Conservation (phyloP, 2,113 vertebrate genomes). For the Ginglymostoma cirratum region DNA sequence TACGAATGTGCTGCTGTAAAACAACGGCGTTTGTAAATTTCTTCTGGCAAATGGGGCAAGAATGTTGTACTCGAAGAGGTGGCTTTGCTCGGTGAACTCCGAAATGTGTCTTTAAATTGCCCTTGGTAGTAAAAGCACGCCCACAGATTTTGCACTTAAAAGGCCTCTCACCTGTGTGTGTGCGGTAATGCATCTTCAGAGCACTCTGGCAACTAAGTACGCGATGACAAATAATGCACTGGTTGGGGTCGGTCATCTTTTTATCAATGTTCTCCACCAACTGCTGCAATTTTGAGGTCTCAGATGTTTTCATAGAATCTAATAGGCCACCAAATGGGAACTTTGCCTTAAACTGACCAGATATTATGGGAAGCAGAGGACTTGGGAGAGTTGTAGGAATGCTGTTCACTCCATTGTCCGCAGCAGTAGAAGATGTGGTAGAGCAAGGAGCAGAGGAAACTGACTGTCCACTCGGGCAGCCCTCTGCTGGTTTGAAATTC, state of each 20-base stretch:
- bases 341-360: slow-evolving; percentile 90
- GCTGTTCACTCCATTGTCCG: slow-evolving; percentile 52
- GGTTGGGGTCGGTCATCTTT: slow-evolving; percentile 98
- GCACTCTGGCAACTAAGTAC: slow-evolving; percentile 98
- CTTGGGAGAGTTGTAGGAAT: slow-evolving; percentile 63
- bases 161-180: slow-evolving; percentile 93
- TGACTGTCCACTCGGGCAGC: slow-evolving; percentile 59
- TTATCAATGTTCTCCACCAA: slow-evolving; percentile 98
- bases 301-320: slow-evolving; percentile 98
- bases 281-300: slow-evolving; percentile 97
- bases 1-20: slow-evolving; percentile 95
- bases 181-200: slow-evolving; percentile 98
- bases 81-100: slow-evolving; percentile 96
- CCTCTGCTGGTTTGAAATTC: slow-evolving; percentile 62
- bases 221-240: slow-evolving; percentile 94
- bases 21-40: slow-evolving; percentile 98
- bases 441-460: slow-evolving; percentile 52
- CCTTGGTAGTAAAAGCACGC: slow-evolving; percentile 96
- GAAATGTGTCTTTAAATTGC: slow-evolving; percentile 98
- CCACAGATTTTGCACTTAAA: slow-evolving; percentile 99
- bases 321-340: slow-evolving; percentile 95
- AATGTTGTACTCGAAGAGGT: slow-evolving; percentile 92
- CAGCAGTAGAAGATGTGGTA: slow-evolving; percentile 51
- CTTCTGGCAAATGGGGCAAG: slow-evolving; percentile 98
- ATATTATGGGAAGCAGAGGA: slow-evolving; percentile 74